These are phyloP conservation scores for Nephrotoma appendiculata DNA, from an alignment of 2,888 invertebrate genomes.

Conservation along the genomic window DNA sequence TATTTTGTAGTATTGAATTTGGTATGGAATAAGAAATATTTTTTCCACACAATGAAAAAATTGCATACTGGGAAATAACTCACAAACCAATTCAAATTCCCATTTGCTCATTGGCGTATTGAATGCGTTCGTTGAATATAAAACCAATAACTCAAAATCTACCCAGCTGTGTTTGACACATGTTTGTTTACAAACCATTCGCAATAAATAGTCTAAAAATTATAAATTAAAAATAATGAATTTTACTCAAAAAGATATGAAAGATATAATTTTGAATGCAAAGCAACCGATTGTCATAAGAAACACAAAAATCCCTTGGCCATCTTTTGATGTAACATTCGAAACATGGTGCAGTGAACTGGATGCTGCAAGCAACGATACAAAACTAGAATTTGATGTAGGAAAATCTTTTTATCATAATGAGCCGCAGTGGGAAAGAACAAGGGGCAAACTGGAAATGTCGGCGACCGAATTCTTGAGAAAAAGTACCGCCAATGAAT, in stretches of 20 bases:
- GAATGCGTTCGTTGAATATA: background rate
- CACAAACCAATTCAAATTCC: background rate
- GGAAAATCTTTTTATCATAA: constrained; percentile 20
- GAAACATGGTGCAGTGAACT: constrained; percentile 22
- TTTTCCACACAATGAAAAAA: too few species aligned
- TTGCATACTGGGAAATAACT: too few species aligned
- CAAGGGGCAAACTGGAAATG: constrained; percentile 41
- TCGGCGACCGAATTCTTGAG: constrained; percentile 48
- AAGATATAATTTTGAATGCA: constrained; percentile 26
- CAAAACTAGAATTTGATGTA: constrained; percentile 18
- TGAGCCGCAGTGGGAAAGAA: constrained; percentile 67
- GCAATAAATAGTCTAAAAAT: background rate
- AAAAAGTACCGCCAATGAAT: constrained; percentile 34
- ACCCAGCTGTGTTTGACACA: background rate
- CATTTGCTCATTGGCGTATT: background rate
- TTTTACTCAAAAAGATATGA: background rate
- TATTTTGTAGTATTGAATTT: too few species aligned
- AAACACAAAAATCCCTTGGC: constrained; percentile 22
- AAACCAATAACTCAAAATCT: background rate
- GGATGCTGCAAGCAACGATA: background rate
- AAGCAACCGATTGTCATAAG: constrained; percentile 22
- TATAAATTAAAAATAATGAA: background rate
- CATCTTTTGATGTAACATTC: constrained; percentile 21
- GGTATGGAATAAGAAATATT: too few species aligned
- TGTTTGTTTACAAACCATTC: background rate